A percentile compares a stretch with the other conserved stretches of the same genome.
Conservation (phyloP, 1,140 invertebrate species). For the Bombus confusus region DNA sequence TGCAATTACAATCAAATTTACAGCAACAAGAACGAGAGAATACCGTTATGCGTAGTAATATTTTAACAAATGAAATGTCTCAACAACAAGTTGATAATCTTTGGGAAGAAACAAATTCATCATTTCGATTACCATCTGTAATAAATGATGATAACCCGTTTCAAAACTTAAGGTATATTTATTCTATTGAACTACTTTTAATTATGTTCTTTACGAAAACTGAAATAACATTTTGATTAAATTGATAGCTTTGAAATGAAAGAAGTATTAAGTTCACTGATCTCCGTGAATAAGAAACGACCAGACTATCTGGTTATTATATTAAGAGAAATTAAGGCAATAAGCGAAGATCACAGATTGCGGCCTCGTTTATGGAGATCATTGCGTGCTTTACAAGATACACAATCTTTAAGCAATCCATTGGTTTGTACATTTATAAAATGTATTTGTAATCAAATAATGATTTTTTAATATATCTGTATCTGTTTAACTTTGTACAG, state of each 20-base stretch:
- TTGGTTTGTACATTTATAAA: slow-evolving; percentile 63
- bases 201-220: slow-evolving; percentile 23
- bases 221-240: background rate
- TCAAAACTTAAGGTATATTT: slow-evolving; percentile 58
- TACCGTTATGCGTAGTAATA: slow-evolving; percentile 67
- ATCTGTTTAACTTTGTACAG: slow-evolving; percentile 50
- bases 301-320: slow-evolving; percentile 87
- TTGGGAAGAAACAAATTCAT: slow-evolving; percentile 71
- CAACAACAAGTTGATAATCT: slow-evolving; percentile 71
- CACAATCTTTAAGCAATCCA: slow-evolving; percentile 65
- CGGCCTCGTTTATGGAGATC: slow-evolving; percentile 85
- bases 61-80: slow-evolving; percentile 70
- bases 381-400: slow-evolving; percentile 81
- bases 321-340: slow-evolving; percentile 85
- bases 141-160: slow-evolving; percentile 67
- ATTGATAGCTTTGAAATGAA: slow-evolving; percentile 68
- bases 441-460: slow-evolving; percentile 10
- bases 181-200: background rate
- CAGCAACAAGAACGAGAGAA: slow-evolving; percentile 72
- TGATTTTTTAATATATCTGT: background rate
- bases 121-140: slow-evolving; percentile 67
- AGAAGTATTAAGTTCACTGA: slow-evolving; percentile 87
- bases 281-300: slow-evolving; percentile 87
- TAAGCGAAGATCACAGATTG: slow-evolving; percentile 85
- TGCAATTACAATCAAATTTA: slow-evolving; percentile 71